Evolutionary conservation across 2,888 invertebrate species (phyloP), one percentile per base, ranked within the genome.

Genomic region (Colostygia pectinataria): DNA sequence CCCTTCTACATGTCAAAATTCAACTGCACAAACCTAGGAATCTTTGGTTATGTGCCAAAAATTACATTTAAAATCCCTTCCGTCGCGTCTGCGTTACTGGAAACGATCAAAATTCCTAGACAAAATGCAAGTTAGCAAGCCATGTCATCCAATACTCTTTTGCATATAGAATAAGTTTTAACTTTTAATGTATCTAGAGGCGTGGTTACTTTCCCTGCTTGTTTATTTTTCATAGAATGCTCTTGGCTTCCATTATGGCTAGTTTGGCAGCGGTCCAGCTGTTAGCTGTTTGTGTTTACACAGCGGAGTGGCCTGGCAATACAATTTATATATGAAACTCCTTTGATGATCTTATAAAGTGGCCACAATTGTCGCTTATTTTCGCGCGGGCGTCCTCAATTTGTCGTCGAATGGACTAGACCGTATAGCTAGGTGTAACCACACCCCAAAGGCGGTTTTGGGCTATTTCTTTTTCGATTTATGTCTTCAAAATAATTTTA

Each of bases 201-300:
- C 41, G 43, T 10, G 12, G 29, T 43, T 55, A 50, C 55, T 55
- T 55, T 51, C 45, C 34, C 39, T 39, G 36, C 18, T 24, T 53
- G 45, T 65, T 55, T 55, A 59, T 50, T 54, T 55, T 54, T 49
- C 44, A 51, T 49, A 50, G 45, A 38, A 20, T 28, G 47, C 44
- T 49, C 49, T 55, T 52, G 40, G 40, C 47, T 53, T 54, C 61
- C 63, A 65, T 72, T 71, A 69, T 65, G 59, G 58, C 57, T 46
- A 48, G 50, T 58, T 70, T 76, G 77, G 77, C 77, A 40, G 34
- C 23, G 18, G 45, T 66, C 74, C 77, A 76, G 53, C 4, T 40
- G 43, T 34, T 47, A 47, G 28, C 48, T 66, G 70, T 69, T 67
- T 68, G 63, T 76, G 73, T 75, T 76, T 77, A 64, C 55, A 31